Base-by-base conservation (phyloP, 2,797 vertebrate species). In the Hozukius guyotensis region DNA sequence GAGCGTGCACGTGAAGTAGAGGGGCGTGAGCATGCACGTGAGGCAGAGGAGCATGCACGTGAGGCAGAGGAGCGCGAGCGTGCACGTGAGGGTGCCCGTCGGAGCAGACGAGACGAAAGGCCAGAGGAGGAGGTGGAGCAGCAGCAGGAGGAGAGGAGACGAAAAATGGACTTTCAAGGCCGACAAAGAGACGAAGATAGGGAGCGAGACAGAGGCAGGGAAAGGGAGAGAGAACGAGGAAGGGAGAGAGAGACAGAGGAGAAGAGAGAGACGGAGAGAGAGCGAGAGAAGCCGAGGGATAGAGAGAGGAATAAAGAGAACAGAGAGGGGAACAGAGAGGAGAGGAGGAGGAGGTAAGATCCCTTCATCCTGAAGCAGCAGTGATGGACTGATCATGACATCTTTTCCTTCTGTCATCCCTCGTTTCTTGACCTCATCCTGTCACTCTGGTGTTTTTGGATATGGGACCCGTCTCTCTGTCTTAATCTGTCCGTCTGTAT, bases 271-370 rank as follows among this genome's bases (percentile, higher is more conserved):
- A 92, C 78, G 1, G 94, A 92, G 60, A 93, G 88, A 70, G 71
- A 93, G 53, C 92, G 92, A 52, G 81, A 78, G 66, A 75, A 38
- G 13, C 64, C 65, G 7, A 79, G 69, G 31, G 83, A 91, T 0
- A 63, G 85, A 85, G 91, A 91, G 77, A 89, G 88, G 77, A 89
- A 92, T 56, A 92, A 91, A 46, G 92, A 93, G 84, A 93, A 92
- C 84, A 83, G 90, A 78, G 91, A 92, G 83, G 78, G 87, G 72
- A 89, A 93, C 85, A 85, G 84, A 76, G 90, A 91, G 36, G 90
- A 92, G 64, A 84, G 83, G 70, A 93, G 88, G 70, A 88, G 85
- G 80, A 92, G 87, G 67, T 89, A 62, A 86, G 69, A 13, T 53
- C 49, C 8, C 55, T 72, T 27, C 3, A 1, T 69, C 42, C 5